phyloP scores from a whole-genome alignment of 2,113 vertebrate genomes.

The Tenebrosternarchus preto region DNA sequence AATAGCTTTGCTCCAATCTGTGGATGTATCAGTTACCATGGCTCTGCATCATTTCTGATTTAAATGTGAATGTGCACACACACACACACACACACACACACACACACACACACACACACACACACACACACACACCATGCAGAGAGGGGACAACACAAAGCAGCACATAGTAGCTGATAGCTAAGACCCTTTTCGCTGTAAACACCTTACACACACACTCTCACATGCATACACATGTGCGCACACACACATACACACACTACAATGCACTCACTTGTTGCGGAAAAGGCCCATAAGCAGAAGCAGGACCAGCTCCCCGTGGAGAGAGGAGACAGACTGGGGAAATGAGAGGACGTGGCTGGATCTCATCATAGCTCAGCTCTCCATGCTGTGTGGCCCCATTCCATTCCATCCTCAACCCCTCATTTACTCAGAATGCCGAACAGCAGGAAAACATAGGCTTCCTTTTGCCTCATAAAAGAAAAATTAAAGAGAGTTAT shows the following conservation, averaged over 20 bases:
- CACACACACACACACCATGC: too few relatives aligned
- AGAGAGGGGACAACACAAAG: too few relatives aligned
- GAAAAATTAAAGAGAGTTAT: constrained; percentile 39
- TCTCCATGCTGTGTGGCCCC: constrained; percentile 42
- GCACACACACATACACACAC: too few relatives aligned
- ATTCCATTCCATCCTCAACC: constrained; percentile 37
- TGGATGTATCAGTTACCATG: constrained; percentile 33
- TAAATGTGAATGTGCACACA: background rate
- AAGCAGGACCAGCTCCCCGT: background rate
- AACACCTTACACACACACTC: background rate
- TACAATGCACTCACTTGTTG: too few relatives aligned
- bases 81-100: constrained; percentile 4
- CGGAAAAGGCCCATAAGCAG: too few relatives aligned
- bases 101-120: too few relatives aligned
- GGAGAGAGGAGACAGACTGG: background rate
- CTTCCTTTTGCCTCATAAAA: constrained; percentile 47
- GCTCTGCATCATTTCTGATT: background rate
- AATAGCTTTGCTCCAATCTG: constrained; percentile 19
- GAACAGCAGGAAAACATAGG: constrained; percentile 31
- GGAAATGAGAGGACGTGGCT: background rate
- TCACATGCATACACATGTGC: background rate
- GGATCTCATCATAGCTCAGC: background rate
- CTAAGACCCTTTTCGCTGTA: too few relatives aligned
- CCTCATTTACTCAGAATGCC: constrained; percentile 37
- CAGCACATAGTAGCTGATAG: too few relatives aligned